Conservation (phyloP, 1,140 invertebrate species). For the Plodia interpunctella region DNA sequence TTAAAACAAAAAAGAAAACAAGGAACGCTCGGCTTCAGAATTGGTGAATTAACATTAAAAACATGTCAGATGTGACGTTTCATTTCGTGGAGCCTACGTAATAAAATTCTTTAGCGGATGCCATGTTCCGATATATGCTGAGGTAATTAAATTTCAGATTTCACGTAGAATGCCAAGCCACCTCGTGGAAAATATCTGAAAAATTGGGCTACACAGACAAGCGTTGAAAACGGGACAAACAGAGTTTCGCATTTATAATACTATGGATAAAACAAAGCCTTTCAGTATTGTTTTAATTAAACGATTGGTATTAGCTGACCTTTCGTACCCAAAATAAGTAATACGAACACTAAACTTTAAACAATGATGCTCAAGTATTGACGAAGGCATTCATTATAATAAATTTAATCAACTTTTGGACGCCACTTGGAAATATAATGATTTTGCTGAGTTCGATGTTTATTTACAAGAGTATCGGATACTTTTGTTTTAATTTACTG, state of each 20-base stretch:
- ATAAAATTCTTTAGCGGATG: constrained; percentile 4
- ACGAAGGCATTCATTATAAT: not conserved
- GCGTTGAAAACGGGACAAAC: too few relatives aligned
- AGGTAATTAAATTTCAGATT: constrained; percentile 4
- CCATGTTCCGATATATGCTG: constrained; percentile 3
- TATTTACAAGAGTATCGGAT: not conserved
- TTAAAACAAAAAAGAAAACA: not conserved
- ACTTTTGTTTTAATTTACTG: too few relatives aligned
- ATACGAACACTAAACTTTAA: not conserved
- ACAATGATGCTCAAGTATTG: not conserved
- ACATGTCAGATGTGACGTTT: not conserved
- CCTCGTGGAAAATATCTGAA: not conserved
- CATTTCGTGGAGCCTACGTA: not conserved
- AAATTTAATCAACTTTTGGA: not conserved
- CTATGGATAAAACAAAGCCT: too few relatives aligned
- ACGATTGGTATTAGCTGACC: not conserved
- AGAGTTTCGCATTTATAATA: too few relatives aligned
- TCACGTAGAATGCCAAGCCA: not conserved
- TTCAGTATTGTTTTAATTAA: too few relatives aligned
- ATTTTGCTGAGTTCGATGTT: not conserved
- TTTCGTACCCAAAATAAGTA: not conserved
- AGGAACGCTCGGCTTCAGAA: not conserved
- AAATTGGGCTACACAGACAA: not conserved
- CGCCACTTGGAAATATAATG: not conserved
- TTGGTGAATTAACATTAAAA: not conserved